Conservation (phyloP, 2,888 invertebrate genomes). For the Eupithecia abbreviata region DNA sequence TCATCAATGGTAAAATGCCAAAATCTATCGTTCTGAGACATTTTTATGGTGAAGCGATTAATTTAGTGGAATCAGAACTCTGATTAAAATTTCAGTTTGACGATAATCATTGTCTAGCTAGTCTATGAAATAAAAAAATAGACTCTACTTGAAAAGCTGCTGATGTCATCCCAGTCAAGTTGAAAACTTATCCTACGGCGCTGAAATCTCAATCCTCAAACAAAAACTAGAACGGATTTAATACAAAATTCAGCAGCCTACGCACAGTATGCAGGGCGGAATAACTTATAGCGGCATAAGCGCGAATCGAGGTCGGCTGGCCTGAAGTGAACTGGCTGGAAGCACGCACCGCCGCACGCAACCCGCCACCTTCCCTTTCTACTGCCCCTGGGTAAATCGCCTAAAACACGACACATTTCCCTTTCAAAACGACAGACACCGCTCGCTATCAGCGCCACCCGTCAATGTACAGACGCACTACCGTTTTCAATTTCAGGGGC, state of each 20-base stretch:
- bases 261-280: conserved; percentile 72
- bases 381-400: conserved; percentile 38
- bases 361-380: conserved; percentile 39
- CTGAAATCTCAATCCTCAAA: conserved; percentile 36
- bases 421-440: conserved; percentile 33
- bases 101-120: not conserved
- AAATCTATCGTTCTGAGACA: too few relatives aligned
- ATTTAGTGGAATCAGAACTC: too few relatives aligned
- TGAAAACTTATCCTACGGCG: not conserved
- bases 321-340: conserved; percentile 73
- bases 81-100: not conserved
- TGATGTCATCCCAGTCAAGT: not conserved
- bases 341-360: conserved; percentile 79
- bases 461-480: conserved; percentile 45
- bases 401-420: conserved; percentile 45
- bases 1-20: too few relatives aligned
- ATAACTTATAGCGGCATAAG: conserved; percentile 77
- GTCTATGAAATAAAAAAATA: not conserved
- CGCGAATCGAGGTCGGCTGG: conserved; percentile 78
- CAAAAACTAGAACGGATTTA: conserved; percentile 49
- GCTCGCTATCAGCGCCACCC: conserved; percentile 28
- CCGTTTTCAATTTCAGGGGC: conserved; percentile 49
- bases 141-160: not conserved
- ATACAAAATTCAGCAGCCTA: conserved; percentile 62
- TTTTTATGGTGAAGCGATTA: too few relatives aligned